Evolutionary conservation across 2,113 vertebrate species (phyloP), one percentile per base, ranked within the genome.

Genomic region (Lycocorax pyrrhopterus): DNA sequence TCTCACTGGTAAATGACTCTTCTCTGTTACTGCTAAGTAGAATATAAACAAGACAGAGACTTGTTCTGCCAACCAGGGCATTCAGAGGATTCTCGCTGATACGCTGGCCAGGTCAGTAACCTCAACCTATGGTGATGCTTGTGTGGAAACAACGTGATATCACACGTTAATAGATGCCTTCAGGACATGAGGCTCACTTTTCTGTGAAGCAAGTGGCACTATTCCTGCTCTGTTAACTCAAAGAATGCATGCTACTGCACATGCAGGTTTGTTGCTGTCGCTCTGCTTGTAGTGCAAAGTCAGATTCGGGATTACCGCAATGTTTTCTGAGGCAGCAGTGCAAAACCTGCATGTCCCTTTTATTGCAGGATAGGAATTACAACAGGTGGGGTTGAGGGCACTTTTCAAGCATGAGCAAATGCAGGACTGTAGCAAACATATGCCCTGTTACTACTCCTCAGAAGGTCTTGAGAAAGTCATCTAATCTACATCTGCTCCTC

Each of bases 261-360:
- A 19, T 0, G 1, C 3, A 52, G 37, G 16, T 25, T n/a, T 81
- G 52, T 19, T 49, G 49, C 17, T 7, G 1, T 21, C 47, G 44
- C 37, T 60, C 39, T 79, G 60, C 44, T 27, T 53, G n/a, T 9
- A 56, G 32, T 12, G 14, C 32, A 20, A 30, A 77, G 20, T n/a
- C 18, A 37, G 26, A 37, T 32, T 35, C 0, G 0, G 29, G 59
- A n/a, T 76, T 47, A 32, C 18, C 0, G 0, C 27, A 32, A 12
- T 7, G 29, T 59, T 59, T 39, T 52, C 49, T 10, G 41, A 58
- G 60, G 37, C 62, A 77, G 29, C 39, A 83, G 58, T 32, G 30
- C 32, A 58, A 87, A 91, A n/a, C 25, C 41, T 69, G 27, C 41
- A 33, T 15, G 32, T 37, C 12, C 20, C 16, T 23, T 55, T 63